Evolutionary conservation across 2,113 vertebrate species (phyloP), one percentile per base, ranked within the genome.

Genomic region (Furnarius figulus): DNA sequence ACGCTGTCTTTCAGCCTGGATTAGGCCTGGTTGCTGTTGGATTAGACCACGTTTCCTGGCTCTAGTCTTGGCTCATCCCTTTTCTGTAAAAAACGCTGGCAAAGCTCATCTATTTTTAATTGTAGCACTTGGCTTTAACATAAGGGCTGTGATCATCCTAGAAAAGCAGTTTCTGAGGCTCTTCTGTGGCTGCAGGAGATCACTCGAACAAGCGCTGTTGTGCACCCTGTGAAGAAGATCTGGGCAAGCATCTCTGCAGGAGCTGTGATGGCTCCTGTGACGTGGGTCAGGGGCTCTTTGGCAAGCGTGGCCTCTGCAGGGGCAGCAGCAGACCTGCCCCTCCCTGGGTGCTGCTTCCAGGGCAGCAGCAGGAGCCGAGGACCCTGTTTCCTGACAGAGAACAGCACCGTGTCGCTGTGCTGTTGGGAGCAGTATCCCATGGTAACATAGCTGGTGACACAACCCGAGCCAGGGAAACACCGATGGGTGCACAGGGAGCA

Each of bases 181-280:
- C 22, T 20, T n/a, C 7, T 0, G 1, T 46, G 72, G 62, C 63
- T 84, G 6, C 7, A 19, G 81, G 55, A 73, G 35, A 56, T 80
- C 7, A 7, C 27, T 67, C 17, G 5, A 23, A 27, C 15, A 14
- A 0, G 0, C 0, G 2, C 31, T 50, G 37, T 42, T 7, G 3
- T 22, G 49, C 30, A 23, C 37, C 18, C 35, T 56, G n/a, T 28
- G 40, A 37, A 52, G 55, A 53, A 21, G 52, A 59, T 23, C 8
- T 18, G 53, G 35, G 22, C 37, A 44, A 44, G 44, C 42, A 19
- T 22, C 63, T 47, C 67, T 72, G 22, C 0, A 5, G 61, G 25
- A 77, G 58, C 58, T 39, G 17, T 2, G 22, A 5, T 31, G 46
- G 47, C 24, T 78, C 46, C 73, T 58, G 37, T 58, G 65, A 5